Conservation (phyloP, 2,888 invertebrate species). For the Epinotia bilunana region DNA sequence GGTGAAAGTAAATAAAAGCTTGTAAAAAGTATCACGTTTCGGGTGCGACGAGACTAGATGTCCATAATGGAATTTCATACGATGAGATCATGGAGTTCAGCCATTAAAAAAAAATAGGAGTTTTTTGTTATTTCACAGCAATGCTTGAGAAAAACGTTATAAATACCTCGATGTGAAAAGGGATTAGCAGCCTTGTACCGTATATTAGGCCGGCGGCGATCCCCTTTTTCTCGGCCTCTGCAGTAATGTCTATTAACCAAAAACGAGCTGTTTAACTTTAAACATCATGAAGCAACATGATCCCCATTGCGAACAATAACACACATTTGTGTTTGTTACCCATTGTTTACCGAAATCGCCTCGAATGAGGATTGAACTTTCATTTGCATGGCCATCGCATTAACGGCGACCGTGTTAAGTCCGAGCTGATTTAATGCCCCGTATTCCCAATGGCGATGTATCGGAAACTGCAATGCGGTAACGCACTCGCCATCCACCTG, state of each 20-base stretch:
- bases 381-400: slow-evolving; percentile 44
- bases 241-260: not conserved
- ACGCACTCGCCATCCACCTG: slow-evolving; percentile 39
- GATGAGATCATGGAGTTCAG: too few relatives aligned
- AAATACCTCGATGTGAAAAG: too few relatives aligned
- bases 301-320: not conserved
- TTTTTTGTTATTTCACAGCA: too few relatives aligned
- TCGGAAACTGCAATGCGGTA: slow-evolving; percentile 45
- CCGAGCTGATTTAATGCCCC: slow-evolving; percentile 42
- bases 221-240: too few relatives aligned
- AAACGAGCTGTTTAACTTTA: not conserved
- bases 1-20: too few relatives aligned
- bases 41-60: too few relatives aligned
- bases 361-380: slow-evolving; percentile 42
- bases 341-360: slow-evolving; percentile 37
- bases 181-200: too few relatives aligned
- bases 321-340: slow-evolving; percentile 23
- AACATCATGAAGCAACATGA: not conserved
- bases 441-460: slow-evolving; percentile 43
- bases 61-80: too few relatives aligned
- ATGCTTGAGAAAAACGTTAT: too few relatives aligned
- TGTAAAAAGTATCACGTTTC: too few relatives aligned
- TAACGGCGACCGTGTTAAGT: slow-evolving; percentile 43
- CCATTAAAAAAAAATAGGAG: too few relatives aligned
- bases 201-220: too few relatives aligned